Conservation (phyloP, 2,113 vertebrate species). For the Ciconia maguari region DNA sequence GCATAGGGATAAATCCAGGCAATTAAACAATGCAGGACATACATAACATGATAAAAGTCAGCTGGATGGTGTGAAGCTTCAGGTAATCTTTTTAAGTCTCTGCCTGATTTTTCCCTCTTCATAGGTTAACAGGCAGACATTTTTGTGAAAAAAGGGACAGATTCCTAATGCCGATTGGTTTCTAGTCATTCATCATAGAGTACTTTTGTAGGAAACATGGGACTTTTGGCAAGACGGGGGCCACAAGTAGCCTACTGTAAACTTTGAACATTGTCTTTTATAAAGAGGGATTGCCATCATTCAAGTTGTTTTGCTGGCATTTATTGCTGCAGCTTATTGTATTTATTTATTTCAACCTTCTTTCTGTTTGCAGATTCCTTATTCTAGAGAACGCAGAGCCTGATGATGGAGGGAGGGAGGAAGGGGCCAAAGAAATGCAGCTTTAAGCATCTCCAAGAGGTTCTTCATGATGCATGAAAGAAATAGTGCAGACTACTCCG, state of each 20-base stretch:
- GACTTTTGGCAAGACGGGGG: neutral
- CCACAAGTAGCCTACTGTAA: neutral
- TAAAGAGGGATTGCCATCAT: neutral
- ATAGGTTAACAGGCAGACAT: neutral
- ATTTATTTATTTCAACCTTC: too few relatives aligned
- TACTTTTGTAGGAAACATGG: too few relatives aligned
- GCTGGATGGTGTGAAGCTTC: neutral
- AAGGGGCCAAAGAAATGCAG: neutral
- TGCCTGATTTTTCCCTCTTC: neutral
- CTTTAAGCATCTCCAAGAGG: neutral
- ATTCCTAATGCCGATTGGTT: neutral
- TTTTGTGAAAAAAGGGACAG: neutral
- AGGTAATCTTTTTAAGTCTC: neutral
- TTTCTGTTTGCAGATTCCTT: too few relatives aligned
- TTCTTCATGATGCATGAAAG: neutral
- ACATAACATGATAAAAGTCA: neutral
- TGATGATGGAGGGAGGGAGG: too few relatives aligned
- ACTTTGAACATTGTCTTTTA: too few relatives aligned
- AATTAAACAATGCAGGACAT: neutral
- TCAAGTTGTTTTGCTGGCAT: neutral
- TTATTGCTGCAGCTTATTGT: too few relatives aligned
- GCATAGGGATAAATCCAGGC: neutral
- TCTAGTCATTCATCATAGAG: neutral
- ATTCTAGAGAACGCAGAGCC: too few relatives aligned
- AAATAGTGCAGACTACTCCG: neutral